Base-by-base conservation (phyloP, 2,113 vertebrate genomes). In the Otis tarda region DNA sequence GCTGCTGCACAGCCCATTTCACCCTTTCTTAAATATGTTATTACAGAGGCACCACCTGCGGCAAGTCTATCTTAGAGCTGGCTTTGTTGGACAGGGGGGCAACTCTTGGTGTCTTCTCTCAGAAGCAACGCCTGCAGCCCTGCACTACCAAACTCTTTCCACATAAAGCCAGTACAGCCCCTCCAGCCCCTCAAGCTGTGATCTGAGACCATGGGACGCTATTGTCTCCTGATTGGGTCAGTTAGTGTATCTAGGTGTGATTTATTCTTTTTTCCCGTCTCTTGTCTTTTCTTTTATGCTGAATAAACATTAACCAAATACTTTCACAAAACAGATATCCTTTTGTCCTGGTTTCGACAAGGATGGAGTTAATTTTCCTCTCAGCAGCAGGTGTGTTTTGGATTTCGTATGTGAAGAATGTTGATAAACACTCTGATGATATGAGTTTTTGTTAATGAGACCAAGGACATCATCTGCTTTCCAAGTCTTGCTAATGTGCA, bases 41-140 rank as follows among this genome's bases (percentile, higher is more conserved):
- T 43, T 27, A 69, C 25, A 52, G 37, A 60, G 20, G 45, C 0
- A 1, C 12, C 55, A 69, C 53, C 55, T 83, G n/a, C 0, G 0
- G 6, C 17, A 49, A n/a, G 27, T 68, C 60, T 87, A 19, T 68
- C 65, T 60, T 33, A 57, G 37, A 59, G 33, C 7, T 69, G 17
- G 7, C n/a, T 73, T 12, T 61, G 39, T 50, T 30, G 77, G 12
- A 49, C 35, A 30, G 1, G 3, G 11, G 10, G 17, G 10, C 5
- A 83, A 14, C 25, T 74, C 20, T 23, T 69, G 6, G 0, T 49
- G 7, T 69, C 31, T 43, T 75, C 63, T 71, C 21, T 35, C 15
- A 84, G 39, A 71, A 50, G 24, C 10, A 52, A 55, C 5, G 21
- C 0, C 1, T 45, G 22, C 5, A 47, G 15, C 4, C 12, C 8